Conservation (phyloP, 2,797 vertebrate species). For the Podarcis lilfordi region DNA sequence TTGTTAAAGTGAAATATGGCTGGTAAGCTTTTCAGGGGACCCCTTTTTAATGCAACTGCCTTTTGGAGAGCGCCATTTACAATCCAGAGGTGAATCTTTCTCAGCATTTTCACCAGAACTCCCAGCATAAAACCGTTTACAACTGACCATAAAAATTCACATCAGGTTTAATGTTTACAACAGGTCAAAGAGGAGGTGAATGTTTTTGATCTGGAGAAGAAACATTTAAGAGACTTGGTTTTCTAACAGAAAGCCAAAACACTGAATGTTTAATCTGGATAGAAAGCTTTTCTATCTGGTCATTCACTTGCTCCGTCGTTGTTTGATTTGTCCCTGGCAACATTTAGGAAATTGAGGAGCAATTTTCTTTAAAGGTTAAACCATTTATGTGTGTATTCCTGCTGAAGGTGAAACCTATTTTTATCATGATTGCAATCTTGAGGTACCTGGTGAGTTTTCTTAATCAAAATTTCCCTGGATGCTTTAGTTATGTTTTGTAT, state of each 20-base stretch:
- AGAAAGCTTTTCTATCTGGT: neutral
- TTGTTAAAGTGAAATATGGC: slow-evolving; percentile 4
- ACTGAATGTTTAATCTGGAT: neutral
- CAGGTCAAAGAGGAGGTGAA: slow-evolving; percentile 6
- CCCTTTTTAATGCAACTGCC: neutral
- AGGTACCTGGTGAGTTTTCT: neutral
- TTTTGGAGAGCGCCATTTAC: neutral
- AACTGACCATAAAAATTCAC: slow-evolving; percentile 7
- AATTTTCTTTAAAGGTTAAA: slow-evolving; percentile 35
- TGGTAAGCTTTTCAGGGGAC: neutral
- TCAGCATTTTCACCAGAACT: slow-evolving; percentile 22
- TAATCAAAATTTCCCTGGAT: slow-evolving; percentile 10
- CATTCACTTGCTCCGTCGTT: neutral
- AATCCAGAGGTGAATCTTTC: neutral
- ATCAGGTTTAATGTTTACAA: slow-evolving; percentile 1
- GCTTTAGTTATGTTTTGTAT: neutral
- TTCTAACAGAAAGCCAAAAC: neutral
- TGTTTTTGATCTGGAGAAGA: neutral
- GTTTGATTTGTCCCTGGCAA: slow-evolving; percentile 4
- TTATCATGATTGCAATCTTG: slow-evolving; percentile 26
- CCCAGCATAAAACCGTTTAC: neutral
- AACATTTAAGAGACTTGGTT: slow-evolving; percentile 8
- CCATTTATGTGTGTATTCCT: neutral
- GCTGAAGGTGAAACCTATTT: neutral
- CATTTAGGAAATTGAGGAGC: slow-evolving; percentile 12